Evolutionary conservation across 2,113 vertebrate species (phyloP).

Genomic region (Trogon surrucura): DNA sequence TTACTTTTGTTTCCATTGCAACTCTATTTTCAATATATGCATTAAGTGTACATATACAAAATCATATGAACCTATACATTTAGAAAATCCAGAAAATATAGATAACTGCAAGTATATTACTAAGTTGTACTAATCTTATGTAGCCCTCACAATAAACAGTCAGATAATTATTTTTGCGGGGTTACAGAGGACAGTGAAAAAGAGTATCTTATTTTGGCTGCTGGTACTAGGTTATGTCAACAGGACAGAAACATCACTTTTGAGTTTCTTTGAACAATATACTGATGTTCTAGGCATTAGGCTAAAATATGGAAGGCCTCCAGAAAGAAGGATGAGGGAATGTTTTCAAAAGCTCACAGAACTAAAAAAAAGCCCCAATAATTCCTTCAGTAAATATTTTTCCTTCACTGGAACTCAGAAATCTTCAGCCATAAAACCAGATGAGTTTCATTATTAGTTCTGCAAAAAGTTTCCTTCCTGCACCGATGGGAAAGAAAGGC

Average conservation of each 20-base stretch:
- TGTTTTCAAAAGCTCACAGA: slow-evolving; percentile 8
- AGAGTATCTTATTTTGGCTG: not conserved
- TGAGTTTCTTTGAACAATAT: not conserved
- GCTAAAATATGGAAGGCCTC: not conserved
- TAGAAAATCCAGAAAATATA: not conserved
- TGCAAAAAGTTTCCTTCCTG: not conserved
- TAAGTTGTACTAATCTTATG: not conserved
- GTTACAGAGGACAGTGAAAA: not conserved
- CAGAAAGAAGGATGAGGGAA: not conserved
- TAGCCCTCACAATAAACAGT: not conserved
- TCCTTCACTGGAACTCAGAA: slow-evolving; percentile 5
- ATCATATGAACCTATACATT: not conserved
- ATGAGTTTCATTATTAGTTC: not conserved
- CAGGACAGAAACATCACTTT: not conserved
- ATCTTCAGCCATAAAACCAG: slow-evolving; percentile 1
- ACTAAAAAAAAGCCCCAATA: not conserved
- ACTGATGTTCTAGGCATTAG: not conserved
- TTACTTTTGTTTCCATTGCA: slow-evolving; percentile 2
- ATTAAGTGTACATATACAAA: not conserved
- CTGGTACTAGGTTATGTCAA: not conserved
- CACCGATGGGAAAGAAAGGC: not conserved
- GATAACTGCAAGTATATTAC: not conserved
- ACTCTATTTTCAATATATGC: not conserved
- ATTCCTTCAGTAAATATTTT: slow-evolving; percentile 20
- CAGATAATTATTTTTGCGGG: not conserved